Evolutionary conservation across 1,140 invertebrate genomes (phyloP).

Genomic region (Achatina immaculata): DNA sequence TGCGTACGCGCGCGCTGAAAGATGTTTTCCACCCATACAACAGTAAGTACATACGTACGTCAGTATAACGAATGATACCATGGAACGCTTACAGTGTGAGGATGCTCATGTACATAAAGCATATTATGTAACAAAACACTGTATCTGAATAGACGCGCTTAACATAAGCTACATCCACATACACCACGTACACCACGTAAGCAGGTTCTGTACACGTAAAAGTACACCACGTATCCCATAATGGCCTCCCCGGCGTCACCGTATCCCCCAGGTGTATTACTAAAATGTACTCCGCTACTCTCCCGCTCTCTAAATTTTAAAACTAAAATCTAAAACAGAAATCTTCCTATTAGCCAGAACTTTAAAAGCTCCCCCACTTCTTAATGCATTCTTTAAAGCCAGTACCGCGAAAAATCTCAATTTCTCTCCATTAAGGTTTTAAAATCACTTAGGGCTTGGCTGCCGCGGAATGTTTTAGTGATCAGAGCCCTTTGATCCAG

Average conservation of each 20-base stretch:
- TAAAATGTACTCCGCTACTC: too few species aligned
- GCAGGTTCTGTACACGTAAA: too few species aligned
- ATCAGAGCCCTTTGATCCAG: background rate
- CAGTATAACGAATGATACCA: background rate
- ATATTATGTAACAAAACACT: too few species aligned
- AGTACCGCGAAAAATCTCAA: background rate
- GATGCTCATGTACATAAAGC: constrained; percentile 20
- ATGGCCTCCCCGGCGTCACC: too few species aligned
- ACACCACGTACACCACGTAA: too few species aligned
- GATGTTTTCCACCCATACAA: background rate
- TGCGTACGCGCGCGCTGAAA: constrained; percentile 9
- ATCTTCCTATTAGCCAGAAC: background rate
- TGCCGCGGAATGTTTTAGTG: background rate
- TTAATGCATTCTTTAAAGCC: constrained; percentile 1
- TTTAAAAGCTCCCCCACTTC: background rate
- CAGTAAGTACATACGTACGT: background rate
- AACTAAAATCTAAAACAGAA: too few species aligned
- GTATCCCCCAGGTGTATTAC: too few species aligned
- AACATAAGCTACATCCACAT: too few species aligned
- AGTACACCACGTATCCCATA: too few species aligned
- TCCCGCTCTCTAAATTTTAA: too few species aligned
- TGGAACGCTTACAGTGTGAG: background rate
- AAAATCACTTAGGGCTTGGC: background rate
- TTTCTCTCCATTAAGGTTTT: constrained; percentile 5
- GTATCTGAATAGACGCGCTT: too few species aligned